Conservation (phyloP, 2,113 vertebrate species). For the Daubentonia madagascariensis region DNA sequence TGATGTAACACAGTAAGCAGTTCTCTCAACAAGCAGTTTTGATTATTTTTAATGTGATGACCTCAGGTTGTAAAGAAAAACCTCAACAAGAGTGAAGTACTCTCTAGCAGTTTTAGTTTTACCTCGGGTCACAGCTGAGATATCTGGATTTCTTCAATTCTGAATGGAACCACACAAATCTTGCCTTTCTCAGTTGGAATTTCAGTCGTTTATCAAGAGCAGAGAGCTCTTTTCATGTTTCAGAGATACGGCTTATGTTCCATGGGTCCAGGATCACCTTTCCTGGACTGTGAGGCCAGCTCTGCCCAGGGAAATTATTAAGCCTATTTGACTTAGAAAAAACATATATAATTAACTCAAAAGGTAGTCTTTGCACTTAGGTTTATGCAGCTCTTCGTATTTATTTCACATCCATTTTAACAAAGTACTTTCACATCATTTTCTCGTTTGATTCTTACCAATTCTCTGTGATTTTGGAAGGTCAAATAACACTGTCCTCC, state of each 20-base stretch:
- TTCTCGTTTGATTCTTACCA: background rate
- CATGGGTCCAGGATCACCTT: background rate
- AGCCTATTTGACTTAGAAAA: background rate
- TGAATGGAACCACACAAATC: background rate
- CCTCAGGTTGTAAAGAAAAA: constrained; percentile 2
- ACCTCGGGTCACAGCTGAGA: background rate
- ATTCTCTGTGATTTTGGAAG: background rate
- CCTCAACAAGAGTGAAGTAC: background rate
- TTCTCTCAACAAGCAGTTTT: background rate
- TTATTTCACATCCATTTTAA: background rate
- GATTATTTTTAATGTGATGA: background rate
- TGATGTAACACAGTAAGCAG: background rate
- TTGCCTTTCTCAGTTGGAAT: background rate
- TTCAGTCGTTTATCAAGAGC: background rate
- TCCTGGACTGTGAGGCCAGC: background rate
- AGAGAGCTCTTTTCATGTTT: background rate
- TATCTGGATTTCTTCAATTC: constrained; percentile 20
- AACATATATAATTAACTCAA: background rate
- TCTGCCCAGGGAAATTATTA: background rate
- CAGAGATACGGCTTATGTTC: background rate
- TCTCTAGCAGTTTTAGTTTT: background rate
- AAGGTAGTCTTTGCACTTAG: background rate
- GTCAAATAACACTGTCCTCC: background rate
- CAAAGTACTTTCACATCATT: background rate
- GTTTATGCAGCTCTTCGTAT: background rate